phyloP scores from a whole-genome alignment of 1,140 invertebrate genomes.

The Galleria mellonella region DNA sequence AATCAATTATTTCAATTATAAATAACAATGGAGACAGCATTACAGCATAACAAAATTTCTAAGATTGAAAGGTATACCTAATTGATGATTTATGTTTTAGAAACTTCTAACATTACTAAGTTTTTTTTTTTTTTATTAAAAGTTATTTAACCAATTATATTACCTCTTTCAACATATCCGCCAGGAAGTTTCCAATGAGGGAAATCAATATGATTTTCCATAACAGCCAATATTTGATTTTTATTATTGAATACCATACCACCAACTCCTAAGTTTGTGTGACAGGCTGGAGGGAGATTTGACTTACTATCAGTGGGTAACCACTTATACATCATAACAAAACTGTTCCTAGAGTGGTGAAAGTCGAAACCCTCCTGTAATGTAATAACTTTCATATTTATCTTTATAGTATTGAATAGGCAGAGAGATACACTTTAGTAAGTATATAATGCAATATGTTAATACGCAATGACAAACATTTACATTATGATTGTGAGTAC shows the following conservation, averaged over 20 bases:
- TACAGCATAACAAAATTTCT: too few relatives aligned
- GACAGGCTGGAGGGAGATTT: constrained; percentile 87
- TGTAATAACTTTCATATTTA: background rate
- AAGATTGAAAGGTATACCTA: too few relatives aligned
- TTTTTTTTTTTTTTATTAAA: constrained; percentile 2
- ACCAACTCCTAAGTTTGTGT: constrained; percentile 91
- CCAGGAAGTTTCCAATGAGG: constrained; percentile 93
- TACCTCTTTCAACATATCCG: constrained; percentile 91
- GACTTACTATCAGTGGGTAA: constrained; percentile 74
- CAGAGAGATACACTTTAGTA: too few relatives aligned
- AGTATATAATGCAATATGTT: background rate
- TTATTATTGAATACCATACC: constrained; percentile 88
- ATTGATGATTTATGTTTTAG: too few relatives aligned
- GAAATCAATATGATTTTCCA: constrained; percentile 80
- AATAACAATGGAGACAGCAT: too few relatives aligned
- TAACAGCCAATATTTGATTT: constrained; percentile 86
- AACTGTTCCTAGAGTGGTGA: constrained; percentile 88
- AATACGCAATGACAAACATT: background rate
- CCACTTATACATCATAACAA: constrained; percentile 89
- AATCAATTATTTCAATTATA: too few relatives aligned
- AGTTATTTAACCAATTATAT: background rate
- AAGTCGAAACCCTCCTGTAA: constrained; percentile 87
- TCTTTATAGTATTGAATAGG: background rate
- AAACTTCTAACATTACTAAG: too few relatives aligned
- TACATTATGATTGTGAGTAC: too few relatives aligned